These are phyloP conservation scores for Dryobotodes eremita DNA, from an alignment of 2,888 invertebrate species.

Conservation along the genomic window DNA sequence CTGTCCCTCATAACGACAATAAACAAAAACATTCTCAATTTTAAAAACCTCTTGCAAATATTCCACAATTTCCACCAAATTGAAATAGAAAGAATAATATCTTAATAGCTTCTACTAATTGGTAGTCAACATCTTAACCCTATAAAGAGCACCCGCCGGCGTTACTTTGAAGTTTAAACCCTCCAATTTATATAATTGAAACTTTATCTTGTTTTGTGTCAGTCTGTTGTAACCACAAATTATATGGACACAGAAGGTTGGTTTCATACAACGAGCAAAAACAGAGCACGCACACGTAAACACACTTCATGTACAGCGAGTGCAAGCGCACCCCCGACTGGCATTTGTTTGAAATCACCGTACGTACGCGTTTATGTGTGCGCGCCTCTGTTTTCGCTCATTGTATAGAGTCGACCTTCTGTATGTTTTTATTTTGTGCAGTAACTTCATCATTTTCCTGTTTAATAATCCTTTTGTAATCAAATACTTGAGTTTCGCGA, in stretches of 20 bases:
- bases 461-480: conserved; percentile 65
- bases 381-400: background rate
- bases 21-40: background rate
- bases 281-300: background rate
- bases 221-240: conserved; percentile 39
- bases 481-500: conserved; percentile 61
- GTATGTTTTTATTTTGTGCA: background rate
- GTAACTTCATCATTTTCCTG: conserved; percentile 68
- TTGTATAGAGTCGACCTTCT: background rate
- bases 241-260: background rate
- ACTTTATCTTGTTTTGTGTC: conserved; percentile 77
- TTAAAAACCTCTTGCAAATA: background rate
- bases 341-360: background rate
- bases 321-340: background rate
- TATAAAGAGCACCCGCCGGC: conserved; percentile 75
- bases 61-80: conserved; percentile 23
- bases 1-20: background rate
- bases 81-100: conserved; percentile 62
- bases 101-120: conserved; percentile 73
- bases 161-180: conserved; percentile 81
- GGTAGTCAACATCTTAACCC: conserved; percentile 70
- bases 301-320: background rate
- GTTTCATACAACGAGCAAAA: background rate
- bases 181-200: conserved; percentile 83
- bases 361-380: background rate